Evolutionary conservation across 1,140 invertebrate species (phyloP).

Genomic region (Ectropis grisescens): DNA sequence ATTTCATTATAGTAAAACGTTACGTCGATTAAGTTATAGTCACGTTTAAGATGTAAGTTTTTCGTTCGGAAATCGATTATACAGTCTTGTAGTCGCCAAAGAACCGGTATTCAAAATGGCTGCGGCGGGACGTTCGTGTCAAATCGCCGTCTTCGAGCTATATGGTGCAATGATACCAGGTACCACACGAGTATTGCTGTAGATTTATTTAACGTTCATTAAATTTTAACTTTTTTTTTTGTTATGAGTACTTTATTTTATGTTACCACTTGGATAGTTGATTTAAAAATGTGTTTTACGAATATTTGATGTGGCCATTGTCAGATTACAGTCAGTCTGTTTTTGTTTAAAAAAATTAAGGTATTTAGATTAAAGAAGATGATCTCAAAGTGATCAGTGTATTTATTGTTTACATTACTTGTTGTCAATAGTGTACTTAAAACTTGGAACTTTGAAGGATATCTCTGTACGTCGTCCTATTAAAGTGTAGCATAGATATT

Average conservation of each 20-base stretch:
- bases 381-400: conserved; percentile 66
- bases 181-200: conserved; percentile 34
- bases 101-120: conserved; percentile 29
- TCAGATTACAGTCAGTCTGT: conserved; percentile 33
- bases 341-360: conserved; percentile 47
- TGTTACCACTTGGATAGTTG: conserved; percentile 40
- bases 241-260: conserved; percentile 20
- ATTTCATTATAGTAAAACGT: conserved; percentile 19
- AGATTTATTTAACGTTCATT: conserved; percentile 26
- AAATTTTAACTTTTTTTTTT: conserved; percentile 22
- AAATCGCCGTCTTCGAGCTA: too few relatives aligned
- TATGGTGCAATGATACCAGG: conserved; percentile 16
- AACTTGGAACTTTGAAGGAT: conserved; percentile 3
- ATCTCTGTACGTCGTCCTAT: not conserved
- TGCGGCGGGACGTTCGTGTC: too few relatives aligned
- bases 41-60: conserved; percentile 48
- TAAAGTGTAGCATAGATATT: too few relatives aligned
- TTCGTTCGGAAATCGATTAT: conserved; percentile 32
- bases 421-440: conserved; percentile 59
- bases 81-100: conserved; percentile 43
- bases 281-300: conserved; percentile 7
- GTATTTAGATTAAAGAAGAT: conserved; percentile 48
- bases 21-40: conserved; percentile 42
- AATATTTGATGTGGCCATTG: conserved; percentile 40
- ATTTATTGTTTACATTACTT: conserved; percentile 55